Base-by-base conservation (phyloP, 2,888 invertebrate species). In the Harmothoe impar region DNA sequence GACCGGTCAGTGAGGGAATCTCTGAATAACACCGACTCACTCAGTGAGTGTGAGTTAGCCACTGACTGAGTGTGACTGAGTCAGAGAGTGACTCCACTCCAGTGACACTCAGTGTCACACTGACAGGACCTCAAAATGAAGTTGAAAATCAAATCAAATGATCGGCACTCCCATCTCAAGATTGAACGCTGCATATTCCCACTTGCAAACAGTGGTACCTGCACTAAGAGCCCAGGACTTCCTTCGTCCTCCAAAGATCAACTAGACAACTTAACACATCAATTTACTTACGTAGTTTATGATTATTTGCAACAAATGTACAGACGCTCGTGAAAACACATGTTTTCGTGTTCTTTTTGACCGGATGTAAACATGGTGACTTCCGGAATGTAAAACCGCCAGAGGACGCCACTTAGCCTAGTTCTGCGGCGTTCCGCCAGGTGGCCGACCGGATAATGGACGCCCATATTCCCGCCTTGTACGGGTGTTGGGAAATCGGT, bases 331-430 rank as follows among this genome's bases (percentile, higher is more conserved):
- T n/a, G 12, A n/a, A n/a, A n/a, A 62, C 62, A 62, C 62, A 62
- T 62, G 62, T n/a, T 62, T 5, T 20, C 20, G 62, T n/a, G 62
- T 62, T 62, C 62, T 1, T 62, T 62, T 15, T 43, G 43, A 62
- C 62, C 62, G 62, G 62, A 62, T 62, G 62, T 62, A 62, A 62
- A 62, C 62, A 62, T 62, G 62, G 62, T 5, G 3, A 62, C 62
- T 62, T 62, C 62, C 62, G 62, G 20, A n/a, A 15, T 62, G 23
- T 62, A n/a, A n/a, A 62, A 20, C 62, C 62, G 62, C 43, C 43
- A 43, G 43, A 43, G 43, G 43, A 10, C 43, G 10, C 5, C 43
- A 43, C 43, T 3, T 7, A 43, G 3, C 10, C 10, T 43, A 43
- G 3, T 43, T 10, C 43, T 10, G 43, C 43, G 3, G 10, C 43